Evolutionary conservation across 2,113 vertebrate genomes (phyloP).

Genomic region (Engystomops pustulosus): DNA sequence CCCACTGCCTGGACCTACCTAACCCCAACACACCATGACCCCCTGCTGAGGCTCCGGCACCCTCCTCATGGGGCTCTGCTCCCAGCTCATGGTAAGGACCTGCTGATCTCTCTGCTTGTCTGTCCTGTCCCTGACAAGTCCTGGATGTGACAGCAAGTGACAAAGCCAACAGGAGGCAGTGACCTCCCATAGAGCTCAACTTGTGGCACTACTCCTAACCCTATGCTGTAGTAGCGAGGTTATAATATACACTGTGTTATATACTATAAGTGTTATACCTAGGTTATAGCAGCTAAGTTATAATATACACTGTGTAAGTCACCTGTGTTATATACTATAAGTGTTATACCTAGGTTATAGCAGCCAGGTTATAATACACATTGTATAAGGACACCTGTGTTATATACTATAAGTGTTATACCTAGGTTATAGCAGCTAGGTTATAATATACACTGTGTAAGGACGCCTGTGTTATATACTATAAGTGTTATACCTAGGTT

Average conservation of each 20-base stretch:
- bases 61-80: neutral
- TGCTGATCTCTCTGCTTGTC: neutral
- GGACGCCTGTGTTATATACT: no score
- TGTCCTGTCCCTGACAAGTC: neutral
- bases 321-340: no score
- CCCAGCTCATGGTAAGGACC: constrained; percentile 36
- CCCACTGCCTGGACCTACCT: neutral
- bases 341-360: neutral
- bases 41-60: neutral
- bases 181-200: neutral
- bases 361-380: neutral
- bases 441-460: neutral
- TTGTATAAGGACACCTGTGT: no score
- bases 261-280: neutral
- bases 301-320: no score
- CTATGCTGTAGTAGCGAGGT: neutral
- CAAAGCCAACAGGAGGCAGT: neutral
- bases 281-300: neutral
- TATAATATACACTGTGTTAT: no score
- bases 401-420: no score
- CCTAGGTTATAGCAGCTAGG: neutral
- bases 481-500: neutral
- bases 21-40: neutral
- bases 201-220: neutral
- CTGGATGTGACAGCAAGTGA: constrained; percentile 7